Percentiles rank a stretch among this genome's conserved stretches.
phyloP scores from a whole-genome alignment of 2,888 invertebrate species.

The Silvanus unidentatus region DNA sequence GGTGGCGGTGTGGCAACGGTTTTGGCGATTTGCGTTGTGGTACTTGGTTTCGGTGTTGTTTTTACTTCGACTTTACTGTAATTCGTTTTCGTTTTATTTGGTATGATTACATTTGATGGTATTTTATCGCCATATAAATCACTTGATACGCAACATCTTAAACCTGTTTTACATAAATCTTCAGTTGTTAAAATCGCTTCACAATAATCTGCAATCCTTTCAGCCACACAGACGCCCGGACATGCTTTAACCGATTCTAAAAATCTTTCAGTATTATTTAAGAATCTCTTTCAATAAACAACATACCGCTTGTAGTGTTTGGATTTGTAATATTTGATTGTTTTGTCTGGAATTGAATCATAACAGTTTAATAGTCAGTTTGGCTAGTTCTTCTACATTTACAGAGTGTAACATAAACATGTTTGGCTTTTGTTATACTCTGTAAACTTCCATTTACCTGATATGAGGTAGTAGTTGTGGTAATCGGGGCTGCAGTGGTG shows the following conservation, averaged over 20 bases:
- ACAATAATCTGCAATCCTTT: conserved; percentile 77
- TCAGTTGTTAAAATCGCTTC: conserved; percentile 73
- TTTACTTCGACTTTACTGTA: conserved; percentile 41
- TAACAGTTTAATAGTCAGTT: no score
- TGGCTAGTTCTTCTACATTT: no score
- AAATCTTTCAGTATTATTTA: background rate
- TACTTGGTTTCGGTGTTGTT: conserved; percentile 40
- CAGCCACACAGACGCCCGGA: conserved; percentile 78
- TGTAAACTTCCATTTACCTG: conserved; percentile 26
- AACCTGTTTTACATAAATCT: conserved; percentile 66
- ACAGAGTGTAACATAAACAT: no score
- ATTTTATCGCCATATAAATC: conserved; percentile 66
- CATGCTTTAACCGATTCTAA: conserved; percentile 48
- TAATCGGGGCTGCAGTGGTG: conserved; percentile 16
- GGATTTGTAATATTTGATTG: conserved; percentile 11
- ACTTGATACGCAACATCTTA: conserved; percentile 75
- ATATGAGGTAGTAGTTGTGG: conserved; percentile 15
- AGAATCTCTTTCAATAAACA: background rate
- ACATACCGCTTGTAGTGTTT: conserved; percentile 11
- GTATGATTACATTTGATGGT: conserved; percentile 68
- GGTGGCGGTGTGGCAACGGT: conserved; percentile 31
- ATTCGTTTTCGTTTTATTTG: conserved; percentile 54
- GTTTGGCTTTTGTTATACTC: conserved; percentile 24
- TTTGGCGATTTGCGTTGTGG: conserved; percentile 37
- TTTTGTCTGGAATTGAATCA: conserved; percentile 3